A percentile compares a stretch with the other conserved stretches of the same genome.
phyloP scores from a whole-genome alignment of 2,797 vertebrate species.

The Tolypeutes matacus region DNA sequence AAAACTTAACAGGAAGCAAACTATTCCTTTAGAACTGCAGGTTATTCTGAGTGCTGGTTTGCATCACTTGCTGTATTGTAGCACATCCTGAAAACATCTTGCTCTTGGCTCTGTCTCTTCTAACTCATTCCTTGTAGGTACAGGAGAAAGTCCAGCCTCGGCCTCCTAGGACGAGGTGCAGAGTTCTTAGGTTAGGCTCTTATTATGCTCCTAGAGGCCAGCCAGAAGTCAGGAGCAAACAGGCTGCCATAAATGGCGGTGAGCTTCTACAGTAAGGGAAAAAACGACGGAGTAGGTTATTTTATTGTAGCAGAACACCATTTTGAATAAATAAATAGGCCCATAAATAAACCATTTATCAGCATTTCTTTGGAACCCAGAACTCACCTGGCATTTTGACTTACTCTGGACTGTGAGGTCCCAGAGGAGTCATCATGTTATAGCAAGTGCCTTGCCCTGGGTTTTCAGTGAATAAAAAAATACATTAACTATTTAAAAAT shows the following conservation, averaged over 20 bases:
- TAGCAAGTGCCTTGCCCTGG: not conserved
- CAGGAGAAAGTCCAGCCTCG: not conserved
- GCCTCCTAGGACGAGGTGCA: not conserved
- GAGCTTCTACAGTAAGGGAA: too few relatives aligned
- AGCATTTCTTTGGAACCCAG: not conserved
- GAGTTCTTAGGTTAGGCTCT: not conserved
- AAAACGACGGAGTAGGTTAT: too few relatives aligned
- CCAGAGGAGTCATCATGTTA: not conserved
- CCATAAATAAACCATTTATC: not conserved
- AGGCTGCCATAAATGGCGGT: too few relatives aligned
- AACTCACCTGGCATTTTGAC: not conserved
- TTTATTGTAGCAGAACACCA: not conserved
- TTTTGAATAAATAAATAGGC: not conserved
- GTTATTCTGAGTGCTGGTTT: not conserved
- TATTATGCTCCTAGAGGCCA: not conserved
- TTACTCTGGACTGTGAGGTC: not conserved
- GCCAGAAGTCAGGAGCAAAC: too few relatives aligned
- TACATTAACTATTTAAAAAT: not conserved
- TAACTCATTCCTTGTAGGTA: not conserved
- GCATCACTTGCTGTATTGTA: not conserved
- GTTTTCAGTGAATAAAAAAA: not conserved
- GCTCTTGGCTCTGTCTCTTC: not conserved
- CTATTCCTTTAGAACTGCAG: not conserved
- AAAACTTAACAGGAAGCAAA: constrained; percentile 13
- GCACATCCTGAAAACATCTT: not conserved